Percentiles rank a stretch among this genome's conserved stretches.
These are phyloP conservation scores for Pinctada fucata DNA, from an alignment of 2,888 invertebrate genomes.

Conservation along the genomic window DNA sequence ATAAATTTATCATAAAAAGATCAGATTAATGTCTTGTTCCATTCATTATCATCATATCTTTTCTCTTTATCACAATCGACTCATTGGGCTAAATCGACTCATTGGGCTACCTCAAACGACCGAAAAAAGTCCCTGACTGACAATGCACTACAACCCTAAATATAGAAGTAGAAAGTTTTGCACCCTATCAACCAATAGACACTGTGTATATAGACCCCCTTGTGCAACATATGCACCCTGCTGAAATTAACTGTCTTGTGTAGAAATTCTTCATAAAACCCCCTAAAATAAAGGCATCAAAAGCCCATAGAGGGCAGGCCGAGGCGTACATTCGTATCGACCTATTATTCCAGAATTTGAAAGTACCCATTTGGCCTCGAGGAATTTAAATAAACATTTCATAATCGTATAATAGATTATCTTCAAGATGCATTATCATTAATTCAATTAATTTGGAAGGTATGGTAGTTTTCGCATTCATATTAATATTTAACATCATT, in stretches of 20 bases:
- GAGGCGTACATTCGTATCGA: conserved; percentile 23
- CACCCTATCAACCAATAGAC: too few species aligned
- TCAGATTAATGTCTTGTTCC: too few species aligned
- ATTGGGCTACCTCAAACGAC: too few species aligned
- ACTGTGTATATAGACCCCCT: background rate
- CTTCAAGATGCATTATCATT: conserved; percentile 21
- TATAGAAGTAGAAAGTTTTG: too few species aligned
- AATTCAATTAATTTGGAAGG: conserved; percentile 28
- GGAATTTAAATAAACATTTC: conserved; percentile 31
- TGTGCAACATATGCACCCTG: background rate
- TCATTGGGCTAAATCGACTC: too few species aligned
- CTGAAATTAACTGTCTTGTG: background rate
- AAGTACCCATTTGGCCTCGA: conserved; percentile 25
- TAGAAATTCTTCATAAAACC: background rate
- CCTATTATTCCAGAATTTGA: conserved; percentile 27
- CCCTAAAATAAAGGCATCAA: conserved; percentile 17
- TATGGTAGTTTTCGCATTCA: conserved; percentile 20
- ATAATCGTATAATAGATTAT: conserved; percentile 28
- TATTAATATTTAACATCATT: conserved; percentile 22
- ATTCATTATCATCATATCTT: too few species aligned
- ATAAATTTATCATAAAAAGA: too few species aligned
- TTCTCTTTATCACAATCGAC: too few species aligned
- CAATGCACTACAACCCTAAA: too few species aligned
- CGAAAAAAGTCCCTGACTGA: too few species aligned
- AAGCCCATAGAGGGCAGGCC: conserved; percentile 15